Evolutionary conservation across 2,113 vertebrate genomes (phyloP).

Genomic region (Centropus bengalensis): DNA sequence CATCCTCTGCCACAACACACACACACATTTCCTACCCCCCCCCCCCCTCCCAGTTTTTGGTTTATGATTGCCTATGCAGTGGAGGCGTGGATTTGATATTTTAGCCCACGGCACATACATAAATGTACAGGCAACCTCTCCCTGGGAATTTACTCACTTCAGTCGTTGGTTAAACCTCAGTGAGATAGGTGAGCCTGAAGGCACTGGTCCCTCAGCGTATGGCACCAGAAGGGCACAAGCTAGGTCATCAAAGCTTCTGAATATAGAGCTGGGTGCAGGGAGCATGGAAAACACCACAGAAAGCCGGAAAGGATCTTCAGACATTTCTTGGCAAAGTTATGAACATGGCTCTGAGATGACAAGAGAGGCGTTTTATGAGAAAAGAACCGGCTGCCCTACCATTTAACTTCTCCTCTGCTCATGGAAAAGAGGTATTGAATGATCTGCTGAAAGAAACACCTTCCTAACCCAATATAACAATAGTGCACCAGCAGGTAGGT

Average conservation of each 20-base stretch:
- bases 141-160: not conserved
- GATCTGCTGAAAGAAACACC: not conserved
- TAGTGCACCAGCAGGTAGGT: not conserved
- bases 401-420: not conserved
- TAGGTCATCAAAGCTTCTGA: not conserved
- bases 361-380: not conserved
- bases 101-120: not conserved
- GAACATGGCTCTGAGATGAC: not conserved
- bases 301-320: not conserved
- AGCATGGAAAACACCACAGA: not conserved
- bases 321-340: not conserved
- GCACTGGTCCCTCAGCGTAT: rapidly evolving
- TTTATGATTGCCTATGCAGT: not conserved
- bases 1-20: not conserved
- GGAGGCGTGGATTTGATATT: not conserved
- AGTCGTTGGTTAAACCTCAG: not conserved
- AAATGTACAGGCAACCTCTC: not conserved
- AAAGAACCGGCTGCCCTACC: not conserved
- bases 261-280: not conserved
- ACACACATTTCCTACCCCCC: not conserved
- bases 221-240: not conserved
- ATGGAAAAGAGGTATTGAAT: not conserved
- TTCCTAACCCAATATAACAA: not conserved
- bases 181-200: not conserved
- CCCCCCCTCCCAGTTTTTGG: not conserved